Conservation (phyloP, 2,113 vertebrate genomes). For the Poecile atricapillus region DNA sequence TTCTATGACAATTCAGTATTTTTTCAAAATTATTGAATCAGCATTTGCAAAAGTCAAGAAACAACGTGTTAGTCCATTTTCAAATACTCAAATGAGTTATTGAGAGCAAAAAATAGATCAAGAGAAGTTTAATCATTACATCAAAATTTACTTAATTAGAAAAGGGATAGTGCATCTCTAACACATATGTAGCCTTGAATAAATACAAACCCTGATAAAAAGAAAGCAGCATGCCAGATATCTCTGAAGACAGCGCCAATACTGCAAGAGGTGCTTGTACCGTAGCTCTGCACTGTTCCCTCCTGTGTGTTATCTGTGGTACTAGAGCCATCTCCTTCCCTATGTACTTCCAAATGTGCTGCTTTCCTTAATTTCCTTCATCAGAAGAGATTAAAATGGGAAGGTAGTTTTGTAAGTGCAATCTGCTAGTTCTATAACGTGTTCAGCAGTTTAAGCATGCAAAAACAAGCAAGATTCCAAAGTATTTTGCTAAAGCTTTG, state of each 20-base stretch:
- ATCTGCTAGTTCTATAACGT: constrained; percentile 24
- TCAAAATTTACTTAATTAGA: constrained; percentile 37
- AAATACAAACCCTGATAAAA: constrained; percentile 99
- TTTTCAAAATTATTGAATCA: neutral
- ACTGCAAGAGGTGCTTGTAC: constrained; percentile 81
- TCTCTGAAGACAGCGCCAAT: constrained; percentile 93
- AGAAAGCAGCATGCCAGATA: constrained; percentile 95
- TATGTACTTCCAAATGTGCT: constrained; percentile 96
- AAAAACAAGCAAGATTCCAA: constrained; percentile 44
- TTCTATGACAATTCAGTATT: neutral
- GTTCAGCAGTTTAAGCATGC: constrained; percentile 56
- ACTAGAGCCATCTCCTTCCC: constrained; percentile 99
- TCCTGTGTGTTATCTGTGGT: constrained; percentile 98
- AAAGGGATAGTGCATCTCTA: constrained; percentile 69
- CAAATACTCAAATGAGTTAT: neutral
- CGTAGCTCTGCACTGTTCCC: constrained; percentile 83
- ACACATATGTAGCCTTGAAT: constrained; percentile 58
- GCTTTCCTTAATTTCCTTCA: constrained; percentile 99
- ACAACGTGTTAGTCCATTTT: neutral
- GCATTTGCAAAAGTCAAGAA: neutral
- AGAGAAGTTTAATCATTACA: constrained; percentile 33
- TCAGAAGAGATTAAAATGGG: constrained; percentile 83
- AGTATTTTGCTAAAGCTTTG: neutral
- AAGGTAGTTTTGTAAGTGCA: constrained; percentile 66
- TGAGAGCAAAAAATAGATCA: neutral